Percentiles rank a stretch among this genome's conserved stretches.
Evolutionary conservation across 2,888 invertebrate genomes (phyloP).

Genomic region (Drosophila leonis): DNA sequence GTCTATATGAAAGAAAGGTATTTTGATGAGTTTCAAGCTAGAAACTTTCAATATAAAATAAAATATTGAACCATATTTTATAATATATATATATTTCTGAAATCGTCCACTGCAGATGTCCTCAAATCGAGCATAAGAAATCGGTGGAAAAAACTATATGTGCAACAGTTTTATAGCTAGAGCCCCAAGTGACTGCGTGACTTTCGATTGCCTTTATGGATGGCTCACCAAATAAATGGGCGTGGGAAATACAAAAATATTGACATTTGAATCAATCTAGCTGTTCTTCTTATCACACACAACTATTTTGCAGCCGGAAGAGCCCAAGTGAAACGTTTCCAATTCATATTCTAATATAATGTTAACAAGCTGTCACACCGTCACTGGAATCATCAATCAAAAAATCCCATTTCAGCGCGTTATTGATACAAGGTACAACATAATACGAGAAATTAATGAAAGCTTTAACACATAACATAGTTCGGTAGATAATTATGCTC

Average conservation of each 20-base stretch:
- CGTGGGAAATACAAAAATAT: slow-evolving; percentile 3
- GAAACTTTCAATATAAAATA: no score
- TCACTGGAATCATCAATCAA: slow-evolving; percentile 4
- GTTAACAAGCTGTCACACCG: slow-evolving; percentile 4
- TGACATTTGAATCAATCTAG: neutral
- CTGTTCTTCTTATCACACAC: neutral
- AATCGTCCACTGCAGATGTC: no score
- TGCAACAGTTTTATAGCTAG: neutral
- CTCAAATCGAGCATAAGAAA: neutral
- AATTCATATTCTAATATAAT: slow-evolving; percentile 8
- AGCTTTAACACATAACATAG: slow-evolving; percentile 15
- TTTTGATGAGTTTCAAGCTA: no score
- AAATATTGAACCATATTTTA: no score
- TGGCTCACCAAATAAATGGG: neutral
- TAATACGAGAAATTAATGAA: slow-evolving; percentile 8
- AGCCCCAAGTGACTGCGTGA: neutral
- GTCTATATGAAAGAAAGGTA: no score
- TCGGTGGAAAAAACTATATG: neutral
- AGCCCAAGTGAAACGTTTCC: no score
- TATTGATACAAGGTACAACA: neutral
- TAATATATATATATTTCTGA: no score
- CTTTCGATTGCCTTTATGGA: neutral
- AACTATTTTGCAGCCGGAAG: neutral
- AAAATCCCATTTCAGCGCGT: neutral
- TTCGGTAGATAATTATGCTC: slow-evolving; percentile 6